A percentile compares a stretch with the other conserved stretches of the same genome.
These are phyloP conservation scores for Homalodisca vitripennis DNA, from an alignment of 1,140 invertebrate genomes.

Conservation along the genomic window DNA sequence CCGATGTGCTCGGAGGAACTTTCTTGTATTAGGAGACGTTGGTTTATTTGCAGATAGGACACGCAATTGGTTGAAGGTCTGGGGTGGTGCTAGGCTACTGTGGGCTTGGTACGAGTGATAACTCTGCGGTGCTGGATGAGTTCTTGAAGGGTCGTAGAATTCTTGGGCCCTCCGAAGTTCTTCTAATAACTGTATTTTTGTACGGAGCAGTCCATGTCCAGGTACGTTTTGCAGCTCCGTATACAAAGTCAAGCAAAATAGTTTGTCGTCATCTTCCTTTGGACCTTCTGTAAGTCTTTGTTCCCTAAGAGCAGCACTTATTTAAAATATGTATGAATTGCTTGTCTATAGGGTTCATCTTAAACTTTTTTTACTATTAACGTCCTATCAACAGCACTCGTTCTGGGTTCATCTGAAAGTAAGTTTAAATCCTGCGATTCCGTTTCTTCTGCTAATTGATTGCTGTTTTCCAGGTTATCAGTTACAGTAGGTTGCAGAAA, in stretches of 20 bases:
- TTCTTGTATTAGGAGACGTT: too few species aligned
- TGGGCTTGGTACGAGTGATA: background rate
- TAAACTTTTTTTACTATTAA: background rate
- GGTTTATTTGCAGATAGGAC: background rate
- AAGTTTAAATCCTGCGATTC: conserved; percentile 4
- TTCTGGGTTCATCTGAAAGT: background rate
- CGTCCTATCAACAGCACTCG: background rate
- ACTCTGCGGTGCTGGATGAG: background rate
- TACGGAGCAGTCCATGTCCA: conserved; percentile 39
- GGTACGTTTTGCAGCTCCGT: conserved; percentile 42
- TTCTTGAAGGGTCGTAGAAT: background rate
- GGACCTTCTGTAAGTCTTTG: too few species aligned
- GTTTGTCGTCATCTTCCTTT: too few species aligned
- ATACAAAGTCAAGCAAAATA: conserved; percentile 41
- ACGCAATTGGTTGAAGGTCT: background rate
- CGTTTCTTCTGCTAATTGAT: background rate
- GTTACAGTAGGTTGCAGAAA: background rate
- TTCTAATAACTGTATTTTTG: conserved; percentile 41
- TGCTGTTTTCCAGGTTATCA: background rate
- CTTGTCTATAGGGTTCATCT: conserved; percentile 14
- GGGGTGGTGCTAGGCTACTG: too few species aligned
- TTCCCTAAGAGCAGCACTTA: conserved; percentile 17
- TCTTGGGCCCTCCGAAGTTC: conserved; percentile 28
- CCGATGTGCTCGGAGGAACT: too few species aligned
- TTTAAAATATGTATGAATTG: conserved; percentile 18